Evolutionary conservation across 2,888 invertebrate species (phyloP).

Genomic region (Halocaridina rubra): DNA sequence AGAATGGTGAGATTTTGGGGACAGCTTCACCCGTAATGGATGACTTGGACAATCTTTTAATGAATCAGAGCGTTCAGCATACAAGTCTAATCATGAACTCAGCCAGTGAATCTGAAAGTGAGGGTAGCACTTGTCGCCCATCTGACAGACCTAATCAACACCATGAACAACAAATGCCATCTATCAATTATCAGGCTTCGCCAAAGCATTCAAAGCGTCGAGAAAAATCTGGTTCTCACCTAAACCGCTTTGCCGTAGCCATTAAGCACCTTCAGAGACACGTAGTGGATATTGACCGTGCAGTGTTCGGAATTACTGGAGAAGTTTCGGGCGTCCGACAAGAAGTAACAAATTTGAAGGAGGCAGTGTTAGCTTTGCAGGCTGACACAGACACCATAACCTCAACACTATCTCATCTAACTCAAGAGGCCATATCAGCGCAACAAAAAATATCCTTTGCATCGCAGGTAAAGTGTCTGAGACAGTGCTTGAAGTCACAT

Average conservation of each 20-base stretch:
- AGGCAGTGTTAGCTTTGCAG: slow-evolving; percentile 28
- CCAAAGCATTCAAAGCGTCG: not conserved
- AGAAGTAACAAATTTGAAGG: slow-evolving; percentile 46
- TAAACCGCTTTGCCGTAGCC: slow-evolving; percentile 45
- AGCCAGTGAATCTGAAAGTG: slow-evolving; percentile 42
- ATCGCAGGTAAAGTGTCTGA: slow-evolving; percentile 33
- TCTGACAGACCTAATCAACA: slow-evolving; percentile 1
- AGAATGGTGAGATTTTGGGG: slow-evolving; percentile 4
- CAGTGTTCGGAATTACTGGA: slow-evolving; percentile 30
- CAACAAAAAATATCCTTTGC: slow-evolving; percentile 43
- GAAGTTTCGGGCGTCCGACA: slow-evolving; percentile 33
- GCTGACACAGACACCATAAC: slow-evolving; percentile 47
- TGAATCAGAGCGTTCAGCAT: slow-evolving; percentile 52
- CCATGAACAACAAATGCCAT: not conserved
- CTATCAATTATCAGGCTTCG: not conserved
- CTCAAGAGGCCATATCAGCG: slow-evolving; percentile 46
- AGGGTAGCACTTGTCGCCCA: slow-evolving; percentile 47
- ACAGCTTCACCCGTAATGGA: slow-evolving; percentile 58
- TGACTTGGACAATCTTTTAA: slow-evolving; percentile 55
- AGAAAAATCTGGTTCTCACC: slow-evolving; percentile 28
- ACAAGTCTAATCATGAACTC: not conserved
- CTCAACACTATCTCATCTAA: slow-evolving; percentile 36
- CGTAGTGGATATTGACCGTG: slow-evolving; percentile 57
- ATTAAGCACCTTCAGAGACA: slow-evolving; percentile 60
- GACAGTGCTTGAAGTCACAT: too few species aligned